Conservation (phyloP, 2,888 invertebrate genomes). For the Lithosia quadra region DNA sequence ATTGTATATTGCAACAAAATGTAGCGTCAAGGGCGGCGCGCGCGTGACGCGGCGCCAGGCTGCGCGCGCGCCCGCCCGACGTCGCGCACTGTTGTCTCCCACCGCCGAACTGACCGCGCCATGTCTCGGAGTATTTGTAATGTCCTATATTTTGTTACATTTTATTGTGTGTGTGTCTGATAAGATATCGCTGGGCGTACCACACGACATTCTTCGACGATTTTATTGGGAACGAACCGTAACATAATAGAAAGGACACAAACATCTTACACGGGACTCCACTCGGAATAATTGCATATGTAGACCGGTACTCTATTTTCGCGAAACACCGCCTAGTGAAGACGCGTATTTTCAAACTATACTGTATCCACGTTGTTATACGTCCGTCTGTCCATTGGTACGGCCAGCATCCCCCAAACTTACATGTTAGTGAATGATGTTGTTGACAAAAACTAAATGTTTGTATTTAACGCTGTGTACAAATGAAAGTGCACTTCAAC, state of each 20-base stretch:
- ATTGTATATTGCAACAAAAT: constrained; percentile 79
- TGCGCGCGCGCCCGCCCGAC: constrained; percentile 43
- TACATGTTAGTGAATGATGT: constrained; percentile 77
- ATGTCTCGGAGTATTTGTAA: constrained; percentile 74
- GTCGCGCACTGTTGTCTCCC: constrained; percentile 83
- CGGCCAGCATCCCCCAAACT: constrained; percentile 65
- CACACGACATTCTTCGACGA: constrained; percentile 57
- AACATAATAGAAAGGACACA: constrained; percentile 32
- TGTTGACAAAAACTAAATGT: constrained; percentile 80
- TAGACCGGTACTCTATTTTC: constrained; percentile 21
- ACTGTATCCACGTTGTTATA: constrained; percentile 40
- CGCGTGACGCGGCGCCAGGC: constrained; percentile 31
- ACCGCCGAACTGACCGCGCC: constrained; percentile 70
- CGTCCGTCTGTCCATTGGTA: constrained; percentile 61
- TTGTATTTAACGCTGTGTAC: constrained; percentile 85
- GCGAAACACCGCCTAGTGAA: constrained; percentile 32
- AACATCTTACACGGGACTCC: constrained; percentile 32
- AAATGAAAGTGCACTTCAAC: constrained; percentile 86
- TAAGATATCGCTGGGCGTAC: constrained; percentile 75
- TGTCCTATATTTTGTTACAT: constrained; percentile 86
- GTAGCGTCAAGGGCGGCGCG: constrained; percentile 63
- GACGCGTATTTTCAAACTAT: constrained; percentile 28
- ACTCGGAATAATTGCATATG: constrained; percentile 31
- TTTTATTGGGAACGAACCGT: constrained; percentile 41
- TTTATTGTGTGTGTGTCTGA: constrained; percentile 79